phyloP scores from a whole-genome alignment of 2,113 vertebrate genomes.

The Pseudonaja textilis region DNA sequence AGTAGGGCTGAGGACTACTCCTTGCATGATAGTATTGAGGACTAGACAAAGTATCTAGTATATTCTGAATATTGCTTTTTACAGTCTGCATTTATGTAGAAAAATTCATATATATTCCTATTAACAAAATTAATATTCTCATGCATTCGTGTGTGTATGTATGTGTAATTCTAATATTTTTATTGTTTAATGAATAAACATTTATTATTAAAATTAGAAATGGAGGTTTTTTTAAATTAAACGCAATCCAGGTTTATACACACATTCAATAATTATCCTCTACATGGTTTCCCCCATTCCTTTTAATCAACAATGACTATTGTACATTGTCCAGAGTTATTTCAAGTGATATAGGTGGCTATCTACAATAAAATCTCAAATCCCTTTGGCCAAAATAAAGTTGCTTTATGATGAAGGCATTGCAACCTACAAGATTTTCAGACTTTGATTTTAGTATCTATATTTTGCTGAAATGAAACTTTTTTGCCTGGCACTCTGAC shows the following conservation, averaged over 20 bases:
- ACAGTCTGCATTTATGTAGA: not conserved
- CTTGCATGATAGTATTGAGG: not conserved
- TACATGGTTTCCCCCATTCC: not conserved
- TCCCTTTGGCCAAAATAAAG: not conserved
- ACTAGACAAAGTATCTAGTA: not conserved
- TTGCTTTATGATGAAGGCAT: not conserved
- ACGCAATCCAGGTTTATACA: not conserved
- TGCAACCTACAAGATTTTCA: not conserved
- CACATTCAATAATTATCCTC: not conserved
- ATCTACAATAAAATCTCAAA: not conserved
- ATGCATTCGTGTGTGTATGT: not conserved
- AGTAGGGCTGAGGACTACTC: not conserved
- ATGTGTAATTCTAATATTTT: not conserved
- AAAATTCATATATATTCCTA: not conserved
- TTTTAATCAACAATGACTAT: not conserved
- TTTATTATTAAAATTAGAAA: not conserved
- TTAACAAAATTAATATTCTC: not conserved
- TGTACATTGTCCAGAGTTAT: not conserved
- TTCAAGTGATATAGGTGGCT: not conserved
- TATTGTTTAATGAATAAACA: not conserved
- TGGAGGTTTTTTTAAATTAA: not conserved
- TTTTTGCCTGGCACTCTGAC: not conserved
- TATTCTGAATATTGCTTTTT: not conserved
- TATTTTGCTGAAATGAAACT: not conserved
- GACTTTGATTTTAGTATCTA: not conserved